A percentile compares a stretch with the other conserved stretches of the same genome.
These are phyloP conservation scores for Sphaeridia pumilis DNA, from an alignment of 2,888 invertebrate species.

Conservation along the genomic window DNA sequence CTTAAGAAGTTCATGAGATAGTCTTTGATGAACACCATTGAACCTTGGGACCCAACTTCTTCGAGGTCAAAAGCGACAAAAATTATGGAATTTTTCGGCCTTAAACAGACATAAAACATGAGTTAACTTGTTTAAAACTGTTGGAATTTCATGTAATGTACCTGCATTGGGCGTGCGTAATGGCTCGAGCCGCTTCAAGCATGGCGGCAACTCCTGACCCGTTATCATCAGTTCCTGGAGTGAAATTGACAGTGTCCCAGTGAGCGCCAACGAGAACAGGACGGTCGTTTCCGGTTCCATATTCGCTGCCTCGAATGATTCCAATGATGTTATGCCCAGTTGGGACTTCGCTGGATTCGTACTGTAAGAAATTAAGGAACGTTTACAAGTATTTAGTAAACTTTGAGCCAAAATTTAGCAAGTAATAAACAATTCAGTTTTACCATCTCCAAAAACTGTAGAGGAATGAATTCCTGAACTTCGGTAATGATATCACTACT, in stretches of 20 bases:
- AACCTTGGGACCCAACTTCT: slow-evolving; percentile 39
- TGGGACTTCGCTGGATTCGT: slow-evolving; percentile 27
- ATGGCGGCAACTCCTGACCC: slow-evolving; percentile 39
- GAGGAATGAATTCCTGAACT: slow-evolving; percentile 35
- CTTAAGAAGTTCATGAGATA: slow-evolving; percentile 36
- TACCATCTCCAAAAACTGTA: slow-evolving; percentile 35
- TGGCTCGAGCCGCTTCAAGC: slow-evolving; percentile 38
- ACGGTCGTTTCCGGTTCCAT: slow-evolving; percentile 37
- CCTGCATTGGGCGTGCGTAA: slow-evolving; percentile 36
- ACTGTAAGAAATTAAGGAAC: slow-evolving; percentile 15
- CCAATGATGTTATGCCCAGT: slow-evolving; percentile 38
- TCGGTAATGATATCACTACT: slow-evolving; percentile 32
- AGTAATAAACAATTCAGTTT: slow-evolving; percentile 8
- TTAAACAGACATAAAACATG: too few species aligned
- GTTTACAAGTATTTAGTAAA: neutral
- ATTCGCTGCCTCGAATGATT: slow-evolving; percentile 37
- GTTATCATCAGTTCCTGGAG: slow-evolving; percentile 38
- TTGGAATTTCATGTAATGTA: too few species aligned
- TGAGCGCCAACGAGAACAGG: slow-evolving; percentile 39
- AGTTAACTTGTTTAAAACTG: too few species aligned
- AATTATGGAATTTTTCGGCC: slow-evolving; percentile 37
- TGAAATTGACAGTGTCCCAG: slow-evolving; percentile 38
- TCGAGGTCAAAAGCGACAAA: slow-evolving; percentile 40
- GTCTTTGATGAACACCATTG: slow-evolving; percentile 38
- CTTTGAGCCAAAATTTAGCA: neutral